A percentile compares a stretch with the other conserved stretches of the same genome.
Conservation (phyloP, 2,888 invertebrate genomes). For the Griposia aprilina region DNA sequence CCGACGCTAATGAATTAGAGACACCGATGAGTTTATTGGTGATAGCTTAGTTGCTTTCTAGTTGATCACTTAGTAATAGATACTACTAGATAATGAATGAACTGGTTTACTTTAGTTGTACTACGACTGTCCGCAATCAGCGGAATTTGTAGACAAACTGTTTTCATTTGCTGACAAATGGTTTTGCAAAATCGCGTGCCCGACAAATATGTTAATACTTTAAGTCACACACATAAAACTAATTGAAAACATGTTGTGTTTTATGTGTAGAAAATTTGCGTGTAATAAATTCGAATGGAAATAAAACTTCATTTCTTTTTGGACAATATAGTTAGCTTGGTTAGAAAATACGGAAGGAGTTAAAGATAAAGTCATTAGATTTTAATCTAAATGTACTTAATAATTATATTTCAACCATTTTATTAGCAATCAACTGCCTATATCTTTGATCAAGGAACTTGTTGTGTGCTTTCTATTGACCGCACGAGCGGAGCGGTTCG, state of each 20-base stretch:
- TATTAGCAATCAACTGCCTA: conserved; percentile 21
- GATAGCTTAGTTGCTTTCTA: conserved; percentile 38
- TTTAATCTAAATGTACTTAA: conserved; percentile 17
- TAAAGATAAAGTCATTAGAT: conserved; percentile 7
- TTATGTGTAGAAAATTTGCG: neutral
- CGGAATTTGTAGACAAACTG: conserved; percentile 35
- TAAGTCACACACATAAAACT: conserved; percentile 40
- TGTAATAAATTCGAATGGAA: conserved; percentile 10
- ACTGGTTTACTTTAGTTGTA: conserved; percentile 28
- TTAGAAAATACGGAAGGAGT: neutral
- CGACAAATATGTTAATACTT: conserved; percentile 36
- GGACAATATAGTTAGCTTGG: neutral
- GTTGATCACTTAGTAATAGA: conserved; percentile 24
- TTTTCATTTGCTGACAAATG: conserved; percentile 45
- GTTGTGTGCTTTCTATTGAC: conserved; percentile 42
- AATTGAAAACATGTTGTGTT: conserved; percentile 47
- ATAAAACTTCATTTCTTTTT: neutral
- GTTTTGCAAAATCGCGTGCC: conserved; percentile 52
- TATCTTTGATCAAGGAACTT: conserved; percentile 52
- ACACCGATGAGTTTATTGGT: conserved; percentile 21
- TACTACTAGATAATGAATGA: conserved; percentile 43
- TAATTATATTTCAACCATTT: conserved; percentile 30
- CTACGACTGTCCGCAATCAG: conserved; percentile 18
- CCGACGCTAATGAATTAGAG: conserved; percentile 30
- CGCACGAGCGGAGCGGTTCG: conserved; percentile 22